Base-by-base conservation (phyloP, 2,888 invertebrate genomes). In the Pachymerium ferrugineum region DNA sequence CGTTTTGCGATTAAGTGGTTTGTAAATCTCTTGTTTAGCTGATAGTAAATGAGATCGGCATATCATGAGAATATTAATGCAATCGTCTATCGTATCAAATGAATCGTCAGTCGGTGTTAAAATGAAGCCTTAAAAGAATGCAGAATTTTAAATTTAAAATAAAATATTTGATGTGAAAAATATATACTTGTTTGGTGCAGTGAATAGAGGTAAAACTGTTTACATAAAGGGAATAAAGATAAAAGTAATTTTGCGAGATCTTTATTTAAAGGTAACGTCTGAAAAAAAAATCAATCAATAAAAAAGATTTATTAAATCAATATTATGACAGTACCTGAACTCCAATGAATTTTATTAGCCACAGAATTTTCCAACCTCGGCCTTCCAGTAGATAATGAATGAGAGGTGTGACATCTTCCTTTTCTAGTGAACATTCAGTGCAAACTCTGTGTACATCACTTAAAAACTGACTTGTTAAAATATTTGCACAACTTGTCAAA, bases 311-410 rank as follows among this genome's bases (percentile, higher is more conserved):
- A 68, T 28, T 29, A 3, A 10, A 3, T 22, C 6, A n/a, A 47
- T n/a, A 8, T 16, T 47, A 16, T 16, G 1, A 19, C 47, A 47
- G 19, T n/a, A 70, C 70, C 35, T 70, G 33, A 33, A 70, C 70
- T 14, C 70, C 70, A 6, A 70, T 30, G 6, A 33, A 22, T 33
- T 70, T 33, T 8, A 70, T 70, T 25, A 70, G 22, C 70, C 70
- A 70, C 33, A 70, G 31, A 25, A 70, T 70, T 33, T 70, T 70
- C 89, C 89, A 89, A 8, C 88, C 88, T 54, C 87, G 84, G 30
- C 87, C 88, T 0, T 84, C 84, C 33, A 87, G 82, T 76, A 88
- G 80, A 80, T 87, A 87, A 76, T 84, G 85, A 75, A 85, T 84
- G 74, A 88, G 81, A 38, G 85, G 75, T 80, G 83, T 19, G 30